Evolutionary conservation across 1,140 invertebrate genomes (phyloP), one percentile per base, ranked within the genome.

Genomic region (Brachionus koreanus): DNA sequence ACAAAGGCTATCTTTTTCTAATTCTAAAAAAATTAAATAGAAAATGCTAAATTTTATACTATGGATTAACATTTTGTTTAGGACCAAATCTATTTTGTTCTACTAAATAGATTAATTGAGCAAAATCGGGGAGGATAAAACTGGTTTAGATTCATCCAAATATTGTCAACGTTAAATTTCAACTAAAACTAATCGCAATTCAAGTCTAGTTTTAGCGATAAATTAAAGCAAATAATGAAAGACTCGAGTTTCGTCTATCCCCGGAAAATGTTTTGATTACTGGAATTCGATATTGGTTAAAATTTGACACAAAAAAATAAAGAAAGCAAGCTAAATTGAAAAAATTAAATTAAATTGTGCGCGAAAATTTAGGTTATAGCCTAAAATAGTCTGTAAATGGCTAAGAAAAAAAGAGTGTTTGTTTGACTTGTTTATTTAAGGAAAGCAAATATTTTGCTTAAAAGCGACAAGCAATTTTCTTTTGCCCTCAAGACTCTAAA

Each of bases 331-430:
- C 16, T 57, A 19, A 10, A 57, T 19, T 49, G 13, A 49, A 6
- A 49, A 49, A 49, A 49, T 13, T n/a, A 49, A 7, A 52, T 5
- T 57, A 57, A 57, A 57, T 57, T 57, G 49, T 57, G 49, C 49
- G 49, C 49, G 19, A 57, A 57, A 57, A 57, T 19, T 57, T 57
- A 57, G 49, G 49, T 57, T 57, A 57, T 57, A 57, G 49, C 49
- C 49, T 57, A 57, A 57, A 57, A 57, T 57, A 57, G 49, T 57
- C 49, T 57, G 49, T 57, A 57, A 57, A 57, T 57, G 49, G 19
- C 49, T 57, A 57, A 19, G 16, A 52, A 43, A 43, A 52, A 52
- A 23, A 52, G 3, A 52, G 16, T 19, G n/a, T 57, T 7, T 19
- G 49, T 57, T 57, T 57, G 49, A 57, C 49, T 57, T 57, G 49